Evolutionary conservation across 2,888 invertebrate species (phyloP).

Genomic region (Scaptomyza parva): DNA sequence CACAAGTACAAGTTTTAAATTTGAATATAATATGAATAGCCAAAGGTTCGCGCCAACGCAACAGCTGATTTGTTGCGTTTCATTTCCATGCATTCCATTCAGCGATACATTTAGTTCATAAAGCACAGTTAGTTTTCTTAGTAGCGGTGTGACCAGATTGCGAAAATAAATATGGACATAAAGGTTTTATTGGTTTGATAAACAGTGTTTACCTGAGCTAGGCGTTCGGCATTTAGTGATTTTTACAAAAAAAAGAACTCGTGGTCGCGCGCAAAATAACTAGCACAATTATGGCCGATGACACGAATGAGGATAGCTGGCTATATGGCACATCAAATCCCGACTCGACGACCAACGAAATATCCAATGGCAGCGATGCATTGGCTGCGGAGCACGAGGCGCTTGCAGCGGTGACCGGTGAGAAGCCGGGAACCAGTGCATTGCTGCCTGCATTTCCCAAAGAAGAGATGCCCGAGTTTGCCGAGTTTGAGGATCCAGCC

Average conservation of each 20-base stretch:
- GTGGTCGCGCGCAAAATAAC: slow-evolving; percentile 24
- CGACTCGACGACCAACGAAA: slow-evolving; percentile 83
- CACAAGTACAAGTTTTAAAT: not conserved
- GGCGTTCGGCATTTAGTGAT: slow-evolving; percentile 36
- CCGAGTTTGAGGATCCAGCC: slow-evolving; percentile 83
- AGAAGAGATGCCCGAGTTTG: slow-evolving; percentile 66
- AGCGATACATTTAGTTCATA: slow-evolving; percentile 3
- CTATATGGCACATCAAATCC: slow-evolving; percentile 92
- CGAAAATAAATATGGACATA: slow-evolving; percentile 1
- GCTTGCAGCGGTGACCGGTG: slow-evolving; percentile 56
- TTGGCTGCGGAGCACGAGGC: slow-evolving; percentile 70
- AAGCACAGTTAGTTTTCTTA: slow-evolving; percentile 29
- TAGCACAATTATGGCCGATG: slow-evolving; percentile 86
- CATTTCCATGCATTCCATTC: slow-evolving; percentile 12
- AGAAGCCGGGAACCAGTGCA: slow-evolving; percentile 41
- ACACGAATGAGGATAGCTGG: slow-evolving; percentile 93
- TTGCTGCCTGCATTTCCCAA: slow-evolving; percentile 49
- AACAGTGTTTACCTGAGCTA: slow-evolving; percentile 58
- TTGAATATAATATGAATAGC: not conserved
- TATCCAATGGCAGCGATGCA: slow-evolving; percentile 59
- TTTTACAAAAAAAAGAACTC: slow-evolving; percentile 35
- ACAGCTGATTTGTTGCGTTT: slow-evolving; percentile 42
- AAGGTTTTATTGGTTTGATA: slow-evolving; percentile 27
- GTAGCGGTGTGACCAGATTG: slow-evolving; percentile 36
- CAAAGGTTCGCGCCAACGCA: not conserved